Percentiles rank a stretch among this genome's conserved stretches.
Evolutionary conservation across 1,140 invertebrate genomes (phyloP).

Genomic region (Lysiphlebus fabarum): DNA sequence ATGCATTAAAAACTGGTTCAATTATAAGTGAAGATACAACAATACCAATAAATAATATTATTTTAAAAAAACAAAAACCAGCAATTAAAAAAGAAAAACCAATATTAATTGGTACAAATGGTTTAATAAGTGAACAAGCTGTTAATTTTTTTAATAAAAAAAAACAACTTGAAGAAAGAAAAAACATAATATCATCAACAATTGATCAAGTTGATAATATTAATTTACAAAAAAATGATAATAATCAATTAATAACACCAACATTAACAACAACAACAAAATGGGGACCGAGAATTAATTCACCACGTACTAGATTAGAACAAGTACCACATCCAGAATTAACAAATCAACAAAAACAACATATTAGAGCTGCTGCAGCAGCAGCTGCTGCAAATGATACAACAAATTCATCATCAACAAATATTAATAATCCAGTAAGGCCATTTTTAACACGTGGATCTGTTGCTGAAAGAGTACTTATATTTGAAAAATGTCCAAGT

Average conservation of each 20-base stretch:
- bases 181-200: constrained; percentile 34
- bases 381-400: constrained; percentile 40
- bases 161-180: constrained; percentile 58
- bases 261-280: constrained; percentile 39
- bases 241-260: constrained; percentile 30
- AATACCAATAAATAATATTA: not conserved
- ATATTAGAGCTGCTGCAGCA: constrained; percentile 54
- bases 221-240: constrained; percentile 45
- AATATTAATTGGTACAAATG: constrained; percentile 31
- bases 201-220: constrained; percentile 4
- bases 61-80: constrained; percentile 36
- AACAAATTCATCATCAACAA: constrained; percentile 2
- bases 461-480: constrained; percentile 85
- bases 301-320: constrained; percentile 45
- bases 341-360: constrained; percentile 64
- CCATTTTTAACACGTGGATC: constrained; percentile 86
- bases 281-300: constrained; percentile 47
- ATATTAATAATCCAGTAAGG: constrained; percentile 63
- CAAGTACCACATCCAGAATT: constrained; percentile 67
- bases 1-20: constrained; percentile 72
- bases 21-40: constrained; percentile 61
- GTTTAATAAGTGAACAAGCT: constrained; percentile 43
- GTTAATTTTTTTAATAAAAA: constrained; percentile 55
- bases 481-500: constrained; percentile 88
- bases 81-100: constrained; percentile 43